Percentiles rank a stretch among this genome's conserved stretches.
Evolutionary conservation across 2,888 invertebrate genomes (phyloP).

Genomic region (Drosophila antonietae): DNA sequence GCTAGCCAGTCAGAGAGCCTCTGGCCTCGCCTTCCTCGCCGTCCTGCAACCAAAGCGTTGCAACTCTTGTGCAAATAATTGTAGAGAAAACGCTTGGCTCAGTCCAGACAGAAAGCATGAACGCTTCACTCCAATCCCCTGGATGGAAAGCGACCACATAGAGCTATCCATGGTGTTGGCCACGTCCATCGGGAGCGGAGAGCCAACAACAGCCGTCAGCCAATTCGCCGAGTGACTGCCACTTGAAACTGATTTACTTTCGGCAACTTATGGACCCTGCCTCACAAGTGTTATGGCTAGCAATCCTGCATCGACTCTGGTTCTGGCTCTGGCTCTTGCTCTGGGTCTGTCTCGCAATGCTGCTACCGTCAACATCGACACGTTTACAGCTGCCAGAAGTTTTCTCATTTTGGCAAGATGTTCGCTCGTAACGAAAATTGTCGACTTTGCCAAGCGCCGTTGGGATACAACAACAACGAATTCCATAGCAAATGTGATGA

Average conservation of each 20-base stretch:
- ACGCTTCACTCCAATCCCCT: conserved; percentile 10
- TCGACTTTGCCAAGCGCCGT: conserved; percentile 67
- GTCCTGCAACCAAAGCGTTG: conserved; percentile 53
- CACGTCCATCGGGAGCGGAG: conserved; percentile 45
- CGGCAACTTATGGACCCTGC: conserved; percentile 66
- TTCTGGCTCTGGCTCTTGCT: conserved; percentile 11
- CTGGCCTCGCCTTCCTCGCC: neutral
- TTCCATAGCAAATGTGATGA: conserved; percentile 27
- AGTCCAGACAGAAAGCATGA: conserved; percentile 50
- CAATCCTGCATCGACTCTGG: conserved; percentile 16
- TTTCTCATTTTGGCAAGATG: conserved; percentile 79
- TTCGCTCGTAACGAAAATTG: conserved; percentile 77
- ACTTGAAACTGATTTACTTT: conserved; percentile 80
- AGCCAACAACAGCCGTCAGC: conserved; percentile 58
- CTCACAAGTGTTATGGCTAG: conserved; percentile 51
- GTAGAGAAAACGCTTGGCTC: conserved; percentile 40
- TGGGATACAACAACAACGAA: conserved; percentile 48
- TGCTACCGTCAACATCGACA: conserved; percentile 49
- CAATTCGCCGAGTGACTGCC: conserved; percentile 62
- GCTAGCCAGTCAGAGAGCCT: conserved; percentile 1
- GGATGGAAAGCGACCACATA: conserved; percentile 32
- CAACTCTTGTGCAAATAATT: conserved; percentile 82
- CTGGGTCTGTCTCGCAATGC: conserved; percentile 34
- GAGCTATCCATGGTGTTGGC: conserved; percentile 25
- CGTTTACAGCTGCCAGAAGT: conserved; percentile 74